Conservation (phyloP, 2,888 invertebrate genomes). For the Perizoma flavofasciatum region DNA sequence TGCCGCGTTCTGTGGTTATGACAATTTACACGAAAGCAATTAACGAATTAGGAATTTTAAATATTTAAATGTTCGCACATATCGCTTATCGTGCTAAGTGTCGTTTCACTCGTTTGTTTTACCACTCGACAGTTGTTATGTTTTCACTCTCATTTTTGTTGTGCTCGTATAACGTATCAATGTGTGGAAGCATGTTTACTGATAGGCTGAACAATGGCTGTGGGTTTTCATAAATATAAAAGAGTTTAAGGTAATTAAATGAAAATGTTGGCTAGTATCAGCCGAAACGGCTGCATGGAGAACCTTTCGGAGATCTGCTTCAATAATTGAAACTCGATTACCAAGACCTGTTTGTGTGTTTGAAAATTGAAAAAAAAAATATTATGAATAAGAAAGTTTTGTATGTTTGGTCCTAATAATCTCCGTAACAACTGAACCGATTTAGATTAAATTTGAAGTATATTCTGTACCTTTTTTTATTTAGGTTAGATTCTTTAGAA, state of each 20-base stretch:
- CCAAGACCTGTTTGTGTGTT: too few relatives aligned
- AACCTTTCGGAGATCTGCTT: too few relatives aligned
- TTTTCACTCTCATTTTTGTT: constrained; percentile 16
- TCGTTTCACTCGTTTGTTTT: constrained; percentile 16
- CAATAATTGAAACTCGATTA: too few relatives aligned
- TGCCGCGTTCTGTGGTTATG: constrained; percentile 3
- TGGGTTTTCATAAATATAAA: not conserved
- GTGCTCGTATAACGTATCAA: not conserved
- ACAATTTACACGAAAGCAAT: constrained; percentile 27
- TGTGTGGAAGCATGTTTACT: constrained; percentile 2
- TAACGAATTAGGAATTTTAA: constrained; percentile 24
- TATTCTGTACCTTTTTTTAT: too few relatives aligned
- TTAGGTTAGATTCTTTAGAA: too few relatives aligned
- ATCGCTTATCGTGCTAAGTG: constrained; percentile 19
- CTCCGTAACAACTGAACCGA: too few relatives aligned
- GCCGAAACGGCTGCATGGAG: too few relatives aligned
- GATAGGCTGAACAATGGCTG: constrained; percentile 8
- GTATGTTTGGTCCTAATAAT: too few relatives aligned
- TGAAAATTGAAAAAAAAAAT: too few relatives aligned
- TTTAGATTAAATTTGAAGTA: too few relatives aligned
- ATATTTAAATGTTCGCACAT: constrained; percentile 9
- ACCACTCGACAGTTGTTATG: constrained; percentile 6
- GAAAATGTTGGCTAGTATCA: too few relatives aligned
- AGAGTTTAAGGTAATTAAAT: not conserved
- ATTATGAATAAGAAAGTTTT: too few relatives aligned